Conservation (phyloP, 1,140 invertebrate genomes). For the Pogonomyrmex californicus region DNA sequence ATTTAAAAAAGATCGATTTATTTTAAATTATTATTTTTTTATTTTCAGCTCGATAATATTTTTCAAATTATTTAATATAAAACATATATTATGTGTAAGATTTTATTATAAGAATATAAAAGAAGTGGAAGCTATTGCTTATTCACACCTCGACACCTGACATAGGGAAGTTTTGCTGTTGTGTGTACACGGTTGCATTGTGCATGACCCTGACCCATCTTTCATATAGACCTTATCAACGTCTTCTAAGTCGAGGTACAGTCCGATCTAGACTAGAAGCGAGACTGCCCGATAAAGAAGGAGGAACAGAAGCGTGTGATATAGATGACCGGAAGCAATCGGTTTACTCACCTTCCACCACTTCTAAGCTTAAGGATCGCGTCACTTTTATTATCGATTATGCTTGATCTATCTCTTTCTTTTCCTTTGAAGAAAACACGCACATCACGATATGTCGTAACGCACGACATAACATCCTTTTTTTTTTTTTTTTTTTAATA, state of each 20-base stretch:
- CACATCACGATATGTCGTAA: background rate
- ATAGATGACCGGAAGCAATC: slow-evolving; percentile 65
- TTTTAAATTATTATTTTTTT: slow-evolving; percentile 19
- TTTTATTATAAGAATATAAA: background rate
- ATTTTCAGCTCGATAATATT: background rate
- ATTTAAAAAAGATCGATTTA: background rate
- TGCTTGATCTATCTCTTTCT: background rate
- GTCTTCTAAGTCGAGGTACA: slow-evolving; percentile 80
- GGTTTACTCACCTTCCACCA: slow-evolving; percentile 56
- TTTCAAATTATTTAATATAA: background rate
- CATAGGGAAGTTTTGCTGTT: slow-evolving; percentile 70
- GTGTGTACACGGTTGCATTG: slow-evolving; percentile 78
- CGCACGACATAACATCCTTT: background rate
- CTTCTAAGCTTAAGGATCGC: slow-evolving; percentile 34
- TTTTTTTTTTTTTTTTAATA: background rate
- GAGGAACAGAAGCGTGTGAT: slow-evolving; percentile 48
- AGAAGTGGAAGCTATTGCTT: background rate
- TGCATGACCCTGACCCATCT: slow-evolving; percentile 82
- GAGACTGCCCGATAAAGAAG: slow-evolving; percentile 54
- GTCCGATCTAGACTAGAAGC: slow-evolving; percentile 70
- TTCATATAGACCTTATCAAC: slow-evolving; percentile 80
- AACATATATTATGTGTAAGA: background rate
- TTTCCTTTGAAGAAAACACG: background rate
- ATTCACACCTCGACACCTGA: slow-evolving; percentile 28
- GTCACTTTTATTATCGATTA: slow-evolving; percentile 23